A percentile compares a stretch with the other conserved stretches of the same genome.
Evolutionary conservation across 1,140 invertebrate genomes (phyloP).

Genomic region (Aleiodes sp.): DNA sequence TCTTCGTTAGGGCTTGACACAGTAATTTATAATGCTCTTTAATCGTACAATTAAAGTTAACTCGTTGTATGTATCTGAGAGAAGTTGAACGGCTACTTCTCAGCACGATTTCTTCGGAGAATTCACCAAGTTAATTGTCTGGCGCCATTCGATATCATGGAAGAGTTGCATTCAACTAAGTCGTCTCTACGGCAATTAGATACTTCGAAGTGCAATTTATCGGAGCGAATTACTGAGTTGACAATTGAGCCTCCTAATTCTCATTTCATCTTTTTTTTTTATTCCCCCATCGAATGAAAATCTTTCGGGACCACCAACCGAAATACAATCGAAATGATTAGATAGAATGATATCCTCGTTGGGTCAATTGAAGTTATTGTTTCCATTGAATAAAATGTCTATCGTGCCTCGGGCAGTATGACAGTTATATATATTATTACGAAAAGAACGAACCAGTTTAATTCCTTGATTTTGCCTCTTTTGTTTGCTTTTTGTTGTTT

Average conservation of each 20-base stretch:
- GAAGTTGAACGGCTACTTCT: too few relatives aligned
- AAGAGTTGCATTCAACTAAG: constrained; percentile 14
- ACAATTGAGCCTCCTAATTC: background rate
- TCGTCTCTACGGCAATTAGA: constrained; percentile 42
- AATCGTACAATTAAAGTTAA: constrained; percentile 54
- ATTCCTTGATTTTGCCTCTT: background rate
- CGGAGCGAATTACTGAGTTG: constrained; percentile 18
- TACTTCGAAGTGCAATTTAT: constrained; percentile 35
- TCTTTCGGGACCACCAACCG: too few relatives aligned
- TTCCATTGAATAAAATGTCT: background rate
- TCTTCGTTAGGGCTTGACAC: background rate
- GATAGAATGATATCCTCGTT: background rate
- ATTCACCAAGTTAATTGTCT: constrained; percentile 57
- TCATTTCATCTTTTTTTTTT: background rate
- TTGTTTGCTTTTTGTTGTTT: background rate
- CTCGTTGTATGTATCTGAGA: constrained; percentile 34
- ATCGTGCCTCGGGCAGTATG: background rate
- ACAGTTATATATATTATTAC: background rate
- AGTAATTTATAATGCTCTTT: constrained; percentile 8
- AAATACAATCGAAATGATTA: too few relatives aligned
- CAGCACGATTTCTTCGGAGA: constrained; percentile 42
- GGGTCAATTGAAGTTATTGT: constrained; percentile 10
- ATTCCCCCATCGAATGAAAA: background rate
- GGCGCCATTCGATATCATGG: constrained; percentile 46
- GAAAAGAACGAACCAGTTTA: background rate